phyloP scores from a whole-genome alignment of 2,113 vertebrate species.

The Cavia porcellus region DNA sequence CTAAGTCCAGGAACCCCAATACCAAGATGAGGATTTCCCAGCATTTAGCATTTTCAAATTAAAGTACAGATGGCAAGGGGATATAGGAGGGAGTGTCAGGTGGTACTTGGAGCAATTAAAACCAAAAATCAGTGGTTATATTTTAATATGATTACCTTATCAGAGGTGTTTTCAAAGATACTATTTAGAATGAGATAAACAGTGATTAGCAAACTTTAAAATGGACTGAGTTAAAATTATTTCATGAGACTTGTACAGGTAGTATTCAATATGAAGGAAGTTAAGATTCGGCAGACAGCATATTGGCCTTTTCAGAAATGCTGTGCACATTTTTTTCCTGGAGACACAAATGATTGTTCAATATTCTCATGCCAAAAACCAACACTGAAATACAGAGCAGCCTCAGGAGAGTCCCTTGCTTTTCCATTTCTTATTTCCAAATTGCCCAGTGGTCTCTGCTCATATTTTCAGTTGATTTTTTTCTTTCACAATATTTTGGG shows the following conservation, averaged over 20 bases:
- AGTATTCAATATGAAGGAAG: neutral
- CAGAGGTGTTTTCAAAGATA: neutral
- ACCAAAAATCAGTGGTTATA: neutral
- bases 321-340: neutral
- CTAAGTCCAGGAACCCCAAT: neutral
- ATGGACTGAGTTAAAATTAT: neutral
- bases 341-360: neutral
- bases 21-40: neutral
- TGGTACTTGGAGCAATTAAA: neutral
- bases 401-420: neutral
- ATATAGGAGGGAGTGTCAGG: neutral
- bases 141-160: neutral
- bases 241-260: neutral
- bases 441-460: neutral
- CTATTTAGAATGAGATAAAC: neutral
- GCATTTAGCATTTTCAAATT: neutral
- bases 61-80: neutral
- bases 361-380: neutral
- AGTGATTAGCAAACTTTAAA: neutral
- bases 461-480: neutral
- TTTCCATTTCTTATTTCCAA: neutral
- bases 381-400: neutral
- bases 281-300: neutral
- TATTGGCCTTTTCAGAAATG: neutral
- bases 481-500: neutral